Evolutionary conservation across 1,140 invertebrate genomes (phyloP).

Genomic region (Papilio dardanus): DNA sequence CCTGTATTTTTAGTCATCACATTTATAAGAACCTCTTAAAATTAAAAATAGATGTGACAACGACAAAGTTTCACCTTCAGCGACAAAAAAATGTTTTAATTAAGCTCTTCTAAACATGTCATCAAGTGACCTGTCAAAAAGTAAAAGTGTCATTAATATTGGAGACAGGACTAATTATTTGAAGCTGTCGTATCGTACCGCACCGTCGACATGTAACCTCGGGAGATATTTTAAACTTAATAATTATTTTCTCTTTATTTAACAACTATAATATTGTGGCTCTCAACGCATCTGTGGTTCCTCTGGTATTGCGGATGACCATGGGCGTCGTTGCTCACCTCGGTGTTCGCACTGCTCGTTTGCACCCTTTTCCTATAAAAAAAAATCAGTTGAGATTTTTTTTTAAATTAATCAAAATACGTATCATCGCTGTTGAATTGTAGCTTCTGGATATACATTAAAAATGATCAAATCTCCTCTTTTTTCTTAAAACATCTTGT

Average conservation of each 20-base stretch:
- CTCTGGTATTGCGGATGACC: too few relatives aligned
- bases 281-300: too few relatives aligned
- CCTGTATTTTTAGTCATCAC: slow-evolving; percentile 15
- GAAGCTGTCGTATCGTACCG: slow-evolving; percentile 31
- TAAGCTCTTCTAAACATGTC: slow-evolving; percentile 42
- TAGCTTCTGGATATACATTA: too few relatives aligned
- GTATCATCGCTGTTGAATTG: too few relatives aligned
- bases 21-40: slow-evolving; percentile 13
- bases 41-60: slow-evolving; percentile 29
- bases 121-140: slow-evolving; percentile 45
- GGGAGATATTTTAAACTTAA: slow-evolving; percentile 31
- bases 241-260: slow-evolving; percentile 10
- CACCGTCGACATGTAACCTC: neutral
- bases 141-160: slow-evolving; percentile 52
- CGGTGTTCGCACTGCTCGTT: too few relatives aligned
- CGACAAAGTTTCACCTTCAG: slow-evolving; percentile 35
- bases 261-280: neutral
- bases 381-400: too few relatives aligned
- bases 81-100: slow-evolving; percentile 40
- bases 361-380: too few relatives aligned
- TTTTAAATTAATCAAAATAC: too few relatives aligned
- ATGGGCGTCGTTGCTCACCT: too few relatives aligned
- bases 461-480: too few relatives aligned
- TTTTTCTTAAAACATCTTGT: too few relatives aligned
- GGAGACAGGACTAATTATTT: slow-evolving; percentile 48